Conservation (phyloP, 2,888 invertebrate species). For the Agrochola lota region DNA sequence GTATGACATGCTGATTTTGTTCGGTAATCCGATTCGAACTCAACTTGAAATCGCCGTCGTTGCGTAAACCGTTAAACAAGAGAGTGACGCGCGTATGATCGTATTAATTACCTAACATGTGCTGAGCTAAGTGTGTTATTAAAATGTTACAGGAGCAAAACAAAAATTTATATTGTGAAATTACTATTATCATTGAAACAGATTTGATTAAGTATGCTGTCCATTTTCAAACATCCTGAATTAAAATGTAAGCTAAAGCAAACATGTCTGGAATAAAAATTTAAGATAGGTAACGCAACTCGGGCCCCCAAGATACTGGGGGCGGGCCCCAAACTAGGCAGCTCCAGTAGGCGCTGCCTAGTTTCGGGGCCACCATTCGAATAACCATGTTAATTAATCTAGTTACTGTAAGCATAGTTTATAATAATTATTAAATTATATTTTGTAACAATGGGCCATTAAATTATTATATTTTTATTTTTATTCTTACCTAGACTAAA, state of each 20-base stretch:
- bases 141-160: neutral
- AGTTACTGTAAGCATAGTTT: neutral
- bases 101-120: slow-evolving; percentile 3
- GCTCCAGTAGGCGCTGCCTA: neutral
- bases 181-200: neutral
- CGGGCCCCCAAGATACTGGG: no score
- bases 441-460: neutral
- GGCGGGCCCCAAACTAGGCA: no score
- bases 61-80: slow-evolving; percentile 39
- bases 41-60: slow-evolving; percentile 33
- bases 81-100: slow-evolving; percentile 6
- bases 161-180: neutral
- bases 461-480: neutral
- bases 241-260: neutral
- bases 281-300: neutral
- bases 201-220: no score
- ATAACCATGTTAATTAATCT: neutral
- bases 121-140: neutral
- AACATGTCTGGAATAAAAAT: neutral
- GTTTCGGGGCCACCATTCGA: neutral
- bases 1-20: slow-evolving; percentile 58
- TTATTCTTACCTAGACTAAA: neutral
- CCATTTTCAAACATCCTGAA: neutral
- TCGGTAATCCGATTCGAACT: slow-evolving; percentile 45
- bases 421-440: neutral